Evolutionary conservation across 1,140 invertebrate genomes (phyloP).

Genomic region (Caenorhabditis tropicalis): DNA sequence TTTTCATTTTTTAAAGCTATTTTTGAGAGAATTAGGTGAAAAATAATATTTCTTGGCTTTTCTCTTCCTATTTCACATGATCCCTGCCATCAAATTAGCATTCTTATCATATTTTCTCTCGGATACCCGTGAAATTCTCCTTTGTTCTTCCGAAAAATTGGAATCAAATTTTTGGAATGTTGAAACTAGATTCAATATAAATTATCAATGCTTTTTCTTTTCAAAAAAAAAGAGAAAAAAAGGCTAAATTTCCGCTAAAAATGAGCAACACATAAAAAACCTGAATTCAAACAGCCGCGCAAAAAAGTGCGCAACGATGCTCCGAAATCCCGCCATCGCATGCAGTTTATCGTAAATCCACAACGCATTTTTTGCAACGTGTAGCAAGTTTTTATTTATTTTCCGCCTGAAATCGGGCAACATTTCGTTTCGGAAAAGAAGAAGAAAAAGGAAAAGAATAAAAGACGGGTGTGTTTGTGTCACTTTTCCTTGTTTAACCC

Average conservation of each 20-base stretch:
- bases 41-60: no score
- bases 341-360: conserved; percentile 8
- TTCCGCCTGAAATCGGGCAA: not conserved
- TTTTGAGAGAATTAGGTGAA: no score
- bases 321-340: not conserved
- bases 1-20: no score
- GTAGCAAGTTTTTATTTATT: not conserved
- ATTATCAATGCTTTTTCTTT: not conserved
- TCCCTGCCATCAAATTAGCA: no score
- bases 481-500: not conserved
- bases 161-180: no score
- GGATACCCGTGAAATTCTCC: no score
- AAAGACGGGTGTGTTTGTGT: not conserved
- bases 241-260: not conserved
- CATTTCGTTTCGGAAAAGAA: not conserved
- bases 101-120: no score
- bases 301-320: not conserved
- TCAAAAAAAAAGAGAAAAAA: not conserved
- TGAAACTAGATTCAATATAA: no score
- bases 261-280: not conserved
- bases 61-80: no score
- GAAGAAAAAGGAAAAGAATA: not conserved
- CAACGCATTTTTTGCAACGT: conserved; percentile 16
- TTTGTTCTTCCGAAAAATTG: no score
- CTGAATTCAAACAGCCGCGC: not conserved